Conservation (phyloP, 2,888 invertebrate species). For the Trichopoda pennipes region DNA sequence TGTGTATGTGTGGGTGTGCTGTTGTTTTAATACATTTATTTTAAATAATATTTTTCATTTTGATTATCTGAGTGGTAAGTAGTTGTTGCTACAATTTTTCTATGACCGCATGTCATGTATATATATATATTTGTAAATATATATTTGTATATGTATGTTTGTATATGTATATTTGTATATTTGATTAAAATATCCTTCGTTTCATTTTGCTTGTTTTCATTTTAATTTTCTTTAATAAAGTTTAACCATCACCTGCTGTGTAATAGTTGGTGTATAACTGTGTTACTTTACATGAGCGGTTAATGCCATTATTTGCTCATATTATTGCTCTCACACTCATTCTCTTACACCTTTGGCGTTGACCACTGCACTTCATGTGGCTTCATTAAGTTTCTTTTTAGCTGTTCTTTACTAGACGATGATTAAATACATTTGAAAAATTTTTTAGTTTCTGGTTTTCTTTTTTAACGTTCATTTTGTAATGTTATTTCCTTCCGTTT, state of each 20-base stretch:
- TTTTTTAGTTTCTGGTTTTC: not conserved
- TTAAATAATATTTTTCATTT: conserved; percentile 34
- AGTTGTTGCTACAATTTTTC: not conserved
- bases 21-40: conserved; percentile 22
- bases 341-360: conserved; percentile 30
- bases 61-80: not conserved
- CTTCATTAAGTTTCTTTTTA: conserved; percentile 11
- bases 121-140: too few relatives aligned
- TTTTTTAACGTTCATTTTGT: conserved; percentile 28
- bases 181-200: not conserved
- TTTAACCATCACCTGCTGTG: conserved; percentile 27
- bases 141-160: too few relatives aligned
- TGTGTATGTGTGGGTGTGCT: not conserved
- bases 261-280: not conserved
- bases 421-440: conserved; percentile 41
- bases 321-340: conserved; percentile 8
- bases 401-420: conserved; percentile 38
- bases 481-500: conserved; percentile 55
- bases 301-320: conserved; percentile 1
- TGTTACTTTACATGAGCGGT: conserved; percentile 6
- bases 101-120: not conserved
- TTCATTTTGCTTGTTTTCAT: too few relatives aligned
- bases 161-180: too few relatives aligned
- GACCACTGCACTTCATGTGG: conserved; percentile 32
- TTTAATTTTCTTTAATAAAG: not conserved